phyloP scores from a whole-genome alignment of 2,888 invertebrate genomes.

The Caenorhabditis becei region DNA sequence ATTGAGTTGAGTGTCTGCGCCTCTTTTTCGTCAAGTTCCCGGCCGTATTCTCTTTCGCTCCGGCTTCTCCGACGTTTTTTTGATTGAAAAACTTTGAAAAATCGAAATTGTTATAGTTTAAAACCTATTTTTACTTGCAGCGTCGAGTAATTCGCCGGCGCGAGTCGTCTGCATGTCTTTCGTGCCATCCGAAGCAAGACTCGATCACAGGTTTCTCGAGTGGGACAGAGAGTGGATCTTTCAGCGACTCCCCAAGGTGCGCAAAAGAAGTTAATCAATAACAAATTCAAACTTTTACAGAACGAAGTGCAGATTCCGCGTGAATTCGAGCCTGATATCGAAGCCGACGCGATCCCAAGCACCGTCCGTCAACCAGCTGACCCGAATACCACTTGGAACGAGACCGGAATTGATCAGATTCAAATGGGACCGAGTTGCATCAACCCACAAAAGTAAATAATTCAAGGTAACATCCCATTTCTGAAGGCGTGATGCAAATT shows the following conservation, averaged over 20 bases:
- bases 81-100: too few species aligned
- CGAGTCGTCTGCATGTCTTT: conserved; percentile 58
- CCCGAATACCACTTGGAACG: conserved; percentile 62
- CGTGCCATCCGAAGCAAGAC: conserved; percentile 67
- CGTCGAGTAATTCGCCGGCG: not conserved
- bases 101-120: not conserved
- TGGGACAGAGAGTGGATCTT: conserved; percentile 73
- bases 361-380: conserved; percentile 58
- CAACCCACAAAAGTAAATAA: conserved; percentile 24
- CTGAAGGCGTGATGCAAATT: too few species aligned
- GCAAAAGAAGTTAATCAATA: not conserved
- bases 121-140: conserved; percentile 9
- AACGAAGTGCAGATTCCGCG: conserved; percentile 71
- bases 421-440: conserved; percentile 61
- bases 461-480: conserved; percentile 14
- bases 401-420: conserved; percentile 69
- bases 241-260: conserved; percentile 68
- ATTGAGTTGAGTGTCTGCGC: conserved; percentile 24
- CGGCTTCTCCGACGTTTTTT: not conserved
- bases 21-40: not conserved
- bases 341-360: conserved; percentile 71
- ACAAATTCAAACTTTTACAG: conserved; percentile 56
- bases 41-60: not conserved
- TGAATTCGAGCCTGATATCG: conserved; percentile 73
- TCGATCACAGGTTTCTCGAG: conserved; percentile 61